Evolutionary conservation across 1,140 invertebrate species (phyloP).

Genomic region (Scaptomyza pallida): DNA sequence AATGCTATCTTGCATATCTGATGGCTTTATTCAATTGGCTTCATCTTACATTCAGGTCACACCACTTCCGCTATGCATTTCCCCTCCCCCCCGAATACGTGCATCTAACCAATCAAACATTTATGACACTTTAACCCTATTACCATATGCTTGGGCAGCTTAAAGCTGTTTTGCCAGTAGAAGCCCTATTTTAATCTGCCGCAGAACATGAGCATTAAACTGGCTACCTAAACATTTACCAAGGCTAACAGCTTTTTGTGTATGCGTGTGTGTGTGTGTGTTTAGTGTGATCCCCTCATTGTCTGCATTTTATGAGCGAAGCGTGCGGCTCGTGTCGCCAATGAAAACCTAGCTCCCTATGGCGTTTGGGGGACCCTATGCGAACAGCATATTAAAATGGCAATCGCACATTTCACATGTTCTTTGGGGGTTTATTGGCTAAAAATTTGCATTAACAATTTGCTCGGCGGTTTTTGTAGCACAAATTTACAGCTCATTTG

Average conservation of each 20-base stretch:
- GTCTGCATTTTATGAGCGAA: slow-evolving; percentile 51
- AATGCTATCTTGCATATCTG: too few relatives aligned
- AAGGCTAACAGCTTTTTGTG: neutral
- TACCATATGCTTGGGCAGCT: slow-evolving; percentile 24
- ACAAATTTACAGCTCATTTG: slow-evolving; percentile 60
- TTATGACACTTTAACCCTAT: slow-evolving; percentile 19
- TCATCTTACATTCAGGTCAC: too few relatives aligned
- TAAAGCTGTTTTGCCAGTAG: neutral
- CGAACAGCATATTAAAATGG: slow-evolving; percentile 52
- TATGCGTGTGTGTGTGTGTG: neutral
- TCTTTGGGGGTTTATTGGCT: slow-evolving; percentile 35
- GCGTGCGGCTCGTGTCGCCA: slow-evolving; percentile 32
- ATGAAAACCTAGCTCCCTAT: slow-evolving; percentile 20
- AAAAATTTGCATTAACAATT: slow-evolving; percentile 45
- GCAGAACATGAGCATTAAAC: slow-evolving; percentile 9
- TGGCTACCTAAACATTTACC: slow-evolving; percentile 28
- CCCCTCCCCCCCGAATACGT: too few relatives aligned
- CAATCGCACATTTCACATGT: slow-evolving; percentile 37
- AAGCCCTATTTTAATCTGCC: slow-evolving; percentile 12
- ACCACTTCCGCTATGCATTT: too few relatives aligned
- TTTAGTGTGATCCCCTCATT: slow-evolving; percentile 24
- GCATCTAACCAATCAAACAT: neutral
- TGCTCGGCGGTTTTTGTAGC: slow-evolving; percentile 20
- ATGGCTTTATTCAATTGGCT: too few relatives aligned
- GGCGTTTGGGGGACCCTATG: slow-evolving; percentile 6